Percentiles rank a stretch among this genome's conserved stretches.
Conservation (phyloP, 2,888 invertebrate species). For the Pseudococcus longispinus region DNA sequence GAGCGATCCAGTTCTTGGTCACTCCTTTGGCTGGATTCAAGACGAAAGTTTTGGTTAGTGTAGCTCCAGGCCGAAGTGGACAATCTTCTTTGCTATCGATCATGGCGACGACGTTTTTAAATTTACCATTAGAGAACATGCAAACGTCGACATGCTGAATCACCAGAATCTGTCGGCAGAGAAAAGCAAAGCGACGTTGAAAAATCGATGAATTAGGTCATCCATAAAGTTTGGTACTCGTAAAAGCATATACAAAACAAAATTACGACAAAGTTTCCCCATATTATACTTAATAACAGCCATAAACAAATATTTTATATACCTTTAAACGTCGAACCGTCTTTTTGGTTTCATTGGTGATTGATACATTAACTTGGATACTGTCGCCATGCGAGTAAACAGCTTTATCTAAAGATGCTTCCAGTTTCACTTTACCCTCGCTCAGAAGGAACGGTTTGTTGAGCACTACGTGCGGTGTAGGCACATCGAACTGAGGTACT, state of each 20-base stretch:
- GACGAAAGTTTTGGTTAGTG: conserved; percentile 70
- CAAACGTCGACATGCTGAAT: conserved; percentile 92
- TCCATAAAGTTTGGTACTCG: not conserved
- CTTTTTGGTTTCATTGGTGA: conserved; percentile 83
- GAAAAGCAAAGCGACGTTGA: not conserved
- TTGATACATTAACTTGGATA: conserved; percentile 75
- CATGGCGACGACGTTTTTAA: conserved; percentile 87
- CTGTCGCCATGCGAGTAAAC: conserved; percentile 85
- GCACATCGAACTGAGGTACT: conserved; percentile 54
- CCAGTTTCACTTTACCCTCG: conserved; percentile 77
- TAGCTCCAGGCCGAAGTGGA: conserved; percentile 71
- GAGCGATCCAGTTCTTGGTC: conserved; percentile 89
- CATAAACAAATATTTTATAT: conserved; percentile 57
- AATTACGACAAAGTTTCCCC: not conserved
- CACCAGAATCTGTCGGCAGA: conserved; percentile 73
- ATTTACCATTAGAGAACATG: conserved; percentile 94
- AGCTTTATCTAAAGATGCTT: conserved; percentile 81
- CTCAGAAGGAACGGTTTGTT: conserved; percentile 86
- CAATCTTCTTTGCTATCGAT: conserved; percentile 70
- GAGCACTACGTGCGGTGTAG: conserved; percentile 73
- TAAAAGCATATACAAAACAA: not conserved
- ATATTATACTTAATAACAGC: not conserved
- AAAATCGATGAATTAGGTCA: not conserved
- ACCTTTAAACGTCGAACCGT: conserved; percentile 86
- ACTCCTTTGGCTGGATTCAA: conserved; percentile 78